A percentile compares a stretch with the other conserved stretches of the same genome.
phyloP scores from a whole-genome alignment of 2,113 vertebrate species.

The Furnarius figulus region DNA sequence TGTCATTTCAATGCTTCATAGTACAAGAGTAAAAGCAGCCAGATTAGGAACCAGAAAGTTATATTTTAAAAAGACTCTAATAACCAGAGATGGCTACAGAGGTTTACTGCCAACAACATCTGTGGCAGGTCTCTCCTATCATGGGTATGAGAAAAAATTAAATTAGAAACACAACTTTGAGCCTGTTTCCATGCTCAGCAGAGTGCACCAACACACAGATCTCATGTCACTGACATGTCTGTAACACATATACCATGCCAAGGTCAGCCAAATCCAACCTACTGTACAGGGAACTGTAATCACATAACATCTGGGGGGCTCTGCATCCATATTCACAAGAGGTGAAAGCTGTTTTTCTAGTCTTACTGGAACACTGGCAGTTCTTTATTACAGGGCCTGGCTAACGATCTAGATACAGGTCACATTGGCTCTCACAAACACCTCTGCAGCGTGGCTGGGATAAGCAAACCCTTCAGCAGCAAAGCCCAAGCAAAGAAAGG shows the following conservation, averaged over 20 bases:
- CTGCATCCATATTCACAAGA: not conserved
- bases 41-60: not conserved
- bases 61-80: not conserved
- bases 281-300: not conserved
- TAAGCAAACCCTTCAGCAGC: not conserved
- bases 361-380: not conserved
- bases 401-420: not conserved
- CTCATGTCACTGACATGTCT: not conserved
- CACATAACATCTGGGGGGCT: not conserved
- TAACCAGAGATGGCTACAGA: not conserved
- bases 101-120: not conserved
- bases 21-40: not conserved
- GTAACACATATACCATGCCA: rapidly evolving
- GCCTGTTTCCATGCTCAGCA: not conserved
- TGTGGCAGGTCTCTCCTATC: not conserved
- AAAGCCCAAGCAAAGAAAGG: not conserved
- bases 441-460: not conserved
- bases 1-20: not conserved
- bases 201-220: not conserved
- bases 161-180: not conserved
- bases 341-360: not conserved
- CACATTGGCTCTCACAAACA: not conserved
- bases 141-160: not conserved
- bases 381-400: not conserved
- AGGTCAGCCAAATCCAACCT: not conserved